Percentiles rank a stretch among this genome's conserved stretches.
Conservation (phyloP, 2,888 invertebrate species). For the Girardia tigrina region DNA sequence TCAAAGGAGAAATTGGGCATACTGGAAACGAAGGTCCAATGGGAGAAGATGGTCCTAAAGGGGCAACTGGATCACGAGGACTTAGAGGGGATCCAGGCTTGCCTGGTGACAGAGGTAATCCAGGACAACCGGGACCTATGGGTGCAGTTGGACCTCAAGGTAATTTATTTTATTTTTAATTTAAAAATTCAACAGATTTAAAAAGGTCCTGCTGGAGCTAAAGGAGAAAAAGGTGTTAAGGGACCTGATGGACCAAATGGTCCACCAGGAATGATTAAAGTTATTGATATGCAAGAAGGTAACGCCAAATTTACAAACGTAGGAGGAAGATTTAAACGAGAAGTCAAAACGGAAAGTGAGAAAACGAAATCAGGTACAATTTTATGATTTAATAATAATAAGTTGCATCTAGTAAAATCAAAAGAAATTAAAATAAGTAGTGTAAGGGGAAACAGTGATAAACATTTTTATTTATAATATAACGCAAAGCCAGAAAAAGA, state of each 20-base stretch:
- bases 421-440: no score
- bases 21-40: conserved; percentile 3
- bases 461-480: no score
- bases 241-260: background rate
- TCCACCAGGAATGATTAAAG: background rate
- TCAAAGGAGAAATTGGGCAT: background rate
- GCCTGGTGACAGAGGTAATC: background rate
- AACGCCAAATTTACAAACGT: background rate
- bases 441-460: no score
- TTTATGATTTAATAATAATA: no score
- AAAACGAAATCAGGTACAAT: background rate
- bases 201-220: background rate
- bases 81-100: background rate
- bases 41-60: conserved; percentile 13
- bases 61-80: background rate
- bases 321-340: background rate
- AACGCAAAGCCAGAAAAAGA: no score
- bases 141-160: background rate
- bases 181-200: background rate
- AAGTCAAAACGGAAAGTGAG: background rate
- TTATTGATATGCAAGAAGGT: background rate
- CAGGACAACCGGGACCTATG: background rate
- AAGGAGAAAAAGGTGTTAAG: background rate
- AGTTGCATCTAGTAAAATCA: no score
- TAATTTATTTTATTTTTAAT: background rate